Conservation (phyloP, 2,888 invertebrate species). For the Drosophila planitibia region DNA sequence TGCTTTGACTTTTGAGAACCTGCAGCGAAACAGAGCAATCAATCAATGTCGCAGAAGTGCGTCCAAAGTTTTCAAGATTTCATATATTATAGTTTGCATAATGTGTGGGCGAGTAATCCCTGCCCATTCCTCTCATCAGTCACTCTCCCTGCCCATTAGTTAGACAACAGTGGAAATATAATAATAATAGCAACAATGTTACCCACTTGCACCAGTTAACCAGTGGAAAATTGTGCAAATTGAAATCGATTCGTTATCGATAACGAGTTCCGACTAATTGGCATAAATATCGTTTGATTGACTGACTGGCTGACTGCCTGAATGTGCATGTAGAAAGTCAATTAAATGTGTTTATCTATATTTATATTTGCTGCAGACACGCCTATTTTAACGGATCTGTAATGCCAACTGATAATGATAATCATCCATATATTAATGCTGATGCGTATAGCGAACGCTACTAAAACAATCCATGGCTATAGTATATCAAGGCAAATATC, state of each 20-base stretch:
- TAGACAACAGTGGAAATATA: slow-evolving; percentile 1
- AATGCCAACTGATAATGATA: background rate
- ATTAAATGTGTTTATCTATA: background rate
- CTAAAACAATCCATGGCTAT: background rate
- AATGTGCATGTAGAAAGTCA: slow-evolving; percentile 5
- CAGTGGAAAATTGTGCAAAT: slow-evolving; percentile 30
- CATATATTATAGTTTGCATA: slow-evolving; percentile 2
- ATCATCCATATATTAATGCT: background rate
- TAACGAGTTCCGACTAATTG: slow-evolving; percentile 42
- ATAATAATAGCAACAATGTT: slow-evolving; percentile 13
- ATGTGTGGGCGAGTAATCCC: slow-evolving; percentile 24
- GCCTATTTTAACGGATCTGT: background rate
- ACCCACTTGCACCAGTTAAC: slow-evolving; percentile 1
- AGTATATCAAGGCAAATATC: background rate
- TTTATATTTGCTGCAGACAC: background rate
- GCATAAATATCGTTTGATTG: background rate
- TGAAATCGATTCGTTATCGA: slow-evolving; percentile 53
- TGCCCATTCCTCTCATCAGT: background rate
- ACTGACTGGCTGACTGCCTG: background rate
- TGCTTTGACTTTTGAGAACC: slow-evolving; percentile 23
- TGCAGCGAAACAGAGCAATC: slow-evolving; percentile 8
- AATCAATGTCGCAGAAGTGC: slow-evolving; percentile 12
- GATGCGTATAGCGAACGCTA: background rate
- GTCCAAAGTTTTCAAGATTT: slow-evolving; percentile 14
- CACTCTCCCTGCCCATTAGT: background rate